A percentile compares a stretch with the other conserved stretches of the same genome.
Conservation (phyloP, 2,888 invertebrate species). For the Apamea monoglypha region DNA sequence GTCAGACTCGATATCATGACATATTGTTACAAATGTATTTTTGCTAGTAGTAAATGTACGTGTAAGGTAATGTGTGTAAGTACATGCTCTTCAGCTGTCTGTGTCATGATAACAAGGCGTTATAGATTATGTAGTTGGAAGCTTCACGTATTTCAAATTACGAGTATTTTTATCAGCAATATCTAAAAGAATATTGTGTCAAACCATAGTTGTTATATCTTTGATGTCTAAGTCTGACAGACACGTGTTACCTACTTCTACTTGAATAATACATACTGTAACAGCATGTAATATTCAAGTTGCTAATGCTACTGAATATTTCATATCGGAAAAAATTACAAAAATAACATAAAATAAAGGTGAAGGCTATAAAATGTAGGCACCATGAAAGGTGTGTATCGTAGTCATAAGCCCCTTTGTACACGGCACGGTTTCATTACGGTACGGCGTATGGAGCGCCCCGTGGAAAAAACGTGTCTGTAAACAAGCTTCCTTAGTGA, state of each 20-base stretch:
- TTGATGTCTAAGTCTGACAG: constrained; percentile 28
- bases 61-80: too few relatives aligned
- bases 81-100: neutral
- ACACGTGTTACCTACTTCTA: constrained; percentile 34
- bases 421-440: neutral
- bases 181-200: constrained; percentile 30
- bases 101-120: constrained; percentile 4
- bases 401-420: neutral
- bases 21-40: neutral
- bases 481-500: neutral
- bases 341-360: constrained; percentile 45
- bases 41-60: neutral
- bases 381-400: constrained; percentile 1
- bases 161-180: constrained; percentile 28
- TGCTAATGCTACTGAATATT: constrained; percentile 50
- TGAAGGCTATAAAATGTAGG: constrained; percentile 38
- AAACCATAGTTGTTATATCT: constrained; percentile 32
- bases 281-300: too few relatives aligned
- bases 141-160: constrained; percentile 15
- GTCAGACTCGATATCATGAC: neutral
- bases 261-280: constrained; percentile 46
- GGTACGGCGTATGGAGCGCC: neutral
- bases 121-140: constrained; percentile 3
- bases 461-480: neutral
- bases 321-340: constrained; percentile 25